phyloP scores from a whole-genome alignment of 1,140 invertebrate species.

The Bombus ignitus region DNA sequence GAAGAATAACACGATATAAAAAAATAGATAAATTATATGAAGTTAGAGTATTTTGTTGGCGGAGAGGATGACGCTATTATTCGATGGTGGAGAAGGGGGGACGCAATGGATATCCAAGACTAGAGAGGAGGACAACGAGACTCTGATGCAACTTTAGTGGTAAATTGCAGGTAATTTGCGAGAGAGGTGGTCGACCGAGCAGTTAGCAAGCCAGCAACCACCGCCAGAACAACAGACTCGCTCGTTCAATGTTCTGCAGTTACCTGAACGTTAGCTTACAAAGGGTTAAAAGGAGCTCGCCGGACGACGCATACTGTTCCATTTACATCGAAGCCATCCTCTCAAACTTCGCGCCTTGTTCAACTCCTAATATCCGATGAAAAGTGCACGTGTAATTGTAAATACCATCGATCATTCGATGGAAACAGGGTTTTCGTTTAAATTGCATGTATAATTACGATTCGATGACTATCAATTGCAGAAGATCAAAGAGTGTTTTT shows the following conservation, averaged over 20 bases:
- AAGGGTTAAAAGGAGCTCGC: constrained; percentile 60
- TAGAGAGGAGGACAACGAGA: constrained; percentile 59
- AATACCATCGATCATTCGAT: no score
- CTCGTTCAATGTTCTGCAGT: constrained; percentile 59
- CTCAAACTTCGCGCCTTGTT: constrained; percentile 24
- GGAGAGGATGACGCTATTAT: constrained; percentile 29
- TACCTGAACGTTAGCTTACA: constrained; percentile 64
- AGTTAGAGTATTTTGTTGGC: background rate
- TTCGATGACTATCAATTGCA: no score
- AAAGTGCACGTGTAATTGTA: background rate
- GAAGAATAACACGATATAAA: background rate
- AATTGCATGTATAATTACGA: no score
- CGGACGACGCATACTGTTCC: constrained; percentile 34
- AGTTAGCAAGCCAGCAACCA: constrained; percentile 72
- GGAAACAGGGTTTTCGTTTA: no score
- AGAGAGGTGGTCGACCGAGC: constrained; percentile 68
- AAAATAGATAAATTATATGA: background rate
- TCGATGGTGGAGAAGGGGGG: background rate
- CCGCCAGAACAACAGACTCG: constrained; percentile 70
- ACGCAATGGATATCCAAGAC: constrained; percentile 44
- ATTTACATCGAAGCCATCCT: constrained; percentile 44
- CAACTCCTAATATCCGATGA: constrained; percentile 10
- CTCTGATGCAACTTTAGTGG: constrained; percentile 69
- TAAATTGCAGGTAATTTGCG: constrained; percentile 75
- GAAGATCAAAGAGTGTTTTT: no score